Evolutionary conservation across 2,888 invertebrate genomes (phyloP), one percentile per base, ranked within the genome.

Genomic region (Melinaea marsaeus): DNA sequence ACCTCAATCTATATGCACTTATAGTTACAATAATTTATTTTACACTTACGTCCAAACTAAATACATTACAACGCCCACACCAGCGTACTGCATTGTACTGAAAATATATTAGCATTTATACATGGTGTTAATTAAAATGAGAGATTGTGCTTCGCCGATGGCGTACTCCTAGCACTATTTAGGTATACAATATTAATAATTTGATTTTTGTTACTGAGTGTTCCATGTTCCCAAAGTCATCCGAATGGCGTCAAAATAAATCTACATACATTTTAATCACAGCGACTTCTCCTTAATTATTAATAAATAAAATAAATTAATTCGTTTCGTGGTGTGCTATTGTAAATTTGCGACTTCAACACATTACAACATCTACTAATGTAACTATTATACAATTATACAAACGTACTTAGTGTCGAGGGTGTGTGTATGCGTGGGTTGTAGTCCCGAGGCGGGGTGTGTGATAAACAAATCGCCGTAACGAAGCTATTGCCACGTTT

Each of bases 1-100:
- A 85, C 88, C 82, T 85, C 88, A 84, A 83, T 85, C 88, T 88
- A 87, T 88, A 85, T 84, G 83, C 85, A 84, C 87, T 88, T 89
- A 88, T 73, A 80, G 77, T 79, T 75, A 78, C 84, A 89, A 90
- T 90, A 89, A 88, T 88, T 88, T 90, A 90, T 87, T 85, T 85
- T 88, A 90, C 87, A 88, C 80, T 85, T 87, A 86, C 72, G 69
- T 77, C 72, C 73, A 82, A 83, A 82, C 82, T 85, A 81, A 83
- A 79, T 83, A 84, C 80, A 85, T 76, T 76, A 80, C 80, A 51
- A 80, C 79, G 70, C 79, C 80, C 82, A 81, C 75, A 77, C 80
- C 83, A 75, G 81, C 75, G 83, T 90, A 89, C 89, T 90, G 90
- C 90, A 81, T 86, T 81, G 79, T 67, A 81, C 79, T 81, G 79